Evolutionary conservation across 2,888 invertebrate genomes (phyloP), one percentile per base, ranked within the genome.

Genomic region (Abrostola tripartita): DNA sequence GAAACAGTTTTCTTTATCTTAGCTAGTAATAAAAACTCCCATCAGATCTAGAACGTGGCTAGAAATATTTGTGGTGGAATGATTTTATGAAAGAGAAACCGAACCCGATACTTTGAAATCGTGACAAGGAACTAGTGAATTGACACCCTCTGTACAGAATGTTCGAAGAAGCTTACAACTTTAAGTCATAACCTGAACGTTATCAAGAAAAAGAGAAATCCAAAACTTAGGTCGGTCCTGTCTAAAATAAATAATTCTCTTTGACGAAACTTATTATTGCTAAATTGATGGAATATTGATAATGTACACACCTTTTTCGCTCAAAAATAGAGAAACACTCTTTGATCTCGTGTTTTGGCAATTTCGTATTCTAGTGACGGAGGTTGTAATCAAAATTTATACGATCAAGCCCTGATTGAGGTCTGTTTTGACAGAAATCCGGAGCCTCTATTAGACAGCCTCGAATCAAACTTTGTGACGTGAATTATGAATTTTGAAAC

Each of bases 311-410:
- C 71, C 65, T 77, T 75, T 78, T 68, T 77, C 70, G 76, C 69
- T 78, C 77, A 80, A 82, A 79, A 83, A 63, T 56, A 65, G 66
- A 57, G 55, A 67, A 63, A 78, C 80, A 77, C 80, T 82, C 87
- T 88, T 88, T 88, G 88, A 88, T 88, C 82, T 78, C 65, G 62
- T 62, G 62, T 78, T 81, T 66, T 37, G 67, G 68, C 68, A 79
- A 83, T 84, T 86, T 84, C 60, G 81, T 84, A 88, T 87, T 86
- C 86, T 68, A 74, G 57, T 60, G 82, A 76, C 81, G 85, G 56
- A 58, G 79, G 76, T 77, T 79, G 79, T 85, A 86, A 88, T 88
- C 88, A 86, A 82, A 85, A 85, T 81, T 76, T 78, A 78, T 78
- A 76, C 68, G 76, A 81, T 81, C 76, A 73, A 61, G 65, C 49